Evolutionary conservation across 2,888 invertebrate genomes (phyloP).

Genomic region (Osedax fenrisi): DNA sequence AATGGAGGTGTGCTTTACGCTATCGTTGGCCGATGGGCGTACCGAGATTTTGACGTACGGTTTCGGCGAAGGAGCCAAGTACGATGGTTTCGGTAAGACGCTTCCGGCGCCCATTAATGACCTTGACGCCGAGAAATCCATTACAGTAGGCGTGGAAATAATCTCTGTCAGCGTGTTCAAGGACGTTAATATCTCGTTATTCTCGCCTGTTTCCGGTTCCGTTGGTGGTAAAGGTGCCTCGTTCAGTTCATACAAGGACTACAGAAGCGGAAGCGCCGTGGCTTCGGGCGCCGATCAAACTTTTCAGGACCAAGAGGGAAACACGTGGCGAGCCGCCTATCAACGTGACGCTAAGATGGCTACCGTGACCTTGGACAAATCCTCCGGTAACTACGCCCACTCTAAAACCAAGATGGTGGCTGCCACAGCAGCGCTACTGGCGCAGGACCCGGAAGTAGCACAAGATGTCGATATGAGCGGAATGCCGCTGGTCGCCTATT

Average conservation of each 20-base stretch:
- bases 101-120: constrained; percentile 32
- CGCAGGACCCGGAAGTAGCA: constrained; percentile 32
- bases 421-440: constrained; percentile 33
- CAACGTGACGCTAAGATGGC: constrained; percentile 21
- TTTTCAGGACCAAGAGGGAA: constrained; percentile 38
- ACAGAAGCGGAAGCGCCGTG: constrained; percentile 1
- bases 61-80: constrained; percentile 38
- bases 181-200: constrained; percentile 23
- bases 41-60: constrained; percentile 36
- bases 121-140: constrained; percentile 27
- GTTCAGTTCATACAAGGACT: constrained; percentile 30
- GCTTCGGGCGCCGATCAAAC: constrained; percentile 32
- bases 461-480: constrained; percentile 35
- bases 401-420: constrained; percentile 36
- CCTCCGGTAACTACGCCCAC: constrained; percentile 34
- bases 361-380: constrained; percentile 35
- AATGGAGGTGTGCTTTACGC: constrained; percentile 34
- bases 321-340: constrained; percentile 35
- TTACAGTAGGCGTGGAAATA: constrained; percentile 36
- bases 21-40: constrained; percentile 33
- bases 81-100: constrained; percentile 38
- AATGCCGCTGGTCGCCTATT: constrained; percentile 34
- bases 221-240: neutral
- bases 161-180: constrained; percentile 32
- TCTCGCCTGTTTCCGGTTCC: neutral